Conservation (phyloP, 2,113 vertebrate genomes). For the Nestor notabilis region DNA sequence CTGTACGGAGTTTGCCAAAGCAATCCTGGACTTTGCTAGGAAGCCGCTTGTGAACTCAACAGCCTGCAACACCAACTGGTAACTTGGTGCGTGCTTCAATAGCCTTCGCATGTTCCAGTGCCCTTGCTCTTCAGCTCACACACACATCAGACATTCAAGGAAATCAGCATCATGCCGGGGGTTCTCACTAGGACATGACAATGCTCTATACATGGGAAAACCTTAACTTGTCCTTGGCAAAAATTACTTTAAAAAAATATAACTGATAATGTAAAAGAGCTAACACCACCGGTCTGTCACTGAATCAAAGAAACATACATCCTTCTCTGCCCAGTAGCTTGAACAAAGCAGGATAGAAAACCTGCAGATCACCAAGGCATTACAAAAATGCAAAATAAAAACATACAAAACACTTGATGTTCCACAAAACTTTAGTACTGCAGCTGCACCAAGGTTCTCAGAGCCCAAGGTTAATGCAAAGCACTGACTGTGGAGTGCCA, state of each 20-base stretch:
- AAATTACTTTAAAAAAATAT: not conserved
- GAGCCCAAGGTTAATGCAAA: not conserved
- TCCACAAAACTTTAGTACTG: not conserved
- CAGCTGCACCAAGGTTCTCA: not conserved
- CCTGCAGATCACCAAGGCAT: not conserved
- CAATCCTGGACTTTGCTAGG: not conserved
- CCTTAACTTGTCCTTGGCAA: not conserved
- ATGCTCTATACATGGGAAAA: accelerated
- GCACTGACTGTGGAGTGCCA: not conserved
- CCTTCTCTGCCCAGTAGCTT: not conserved
- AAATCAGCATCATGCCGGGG: not conserved
- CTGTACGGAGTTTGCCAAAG: not conserved
- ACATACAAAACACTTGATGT: not conserved
- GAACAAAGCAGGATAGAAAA: not conserved
- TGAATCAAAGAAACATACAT: not conserved
- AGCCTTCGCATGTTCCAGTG: not conserved
- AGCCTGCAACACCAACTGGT: not conserved
- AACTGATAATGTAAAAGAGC: not conserved
- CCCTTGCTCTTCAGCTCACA: accelerated
- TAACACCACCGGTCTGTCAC: not conserved
- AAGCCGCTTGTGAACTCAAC: not conserved
- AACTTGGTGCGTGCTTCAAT: not conserved
- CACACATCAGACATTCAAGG: not conserved
- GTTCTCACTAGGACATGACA: not conserved
- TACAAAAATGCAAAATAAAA: not conserved